These are phyloP conservation scores for Oreotrochilus melanogaster DNA, from an alignment of 2,113 vertebrate genomes.

Conservation along the genomic window DNA sequence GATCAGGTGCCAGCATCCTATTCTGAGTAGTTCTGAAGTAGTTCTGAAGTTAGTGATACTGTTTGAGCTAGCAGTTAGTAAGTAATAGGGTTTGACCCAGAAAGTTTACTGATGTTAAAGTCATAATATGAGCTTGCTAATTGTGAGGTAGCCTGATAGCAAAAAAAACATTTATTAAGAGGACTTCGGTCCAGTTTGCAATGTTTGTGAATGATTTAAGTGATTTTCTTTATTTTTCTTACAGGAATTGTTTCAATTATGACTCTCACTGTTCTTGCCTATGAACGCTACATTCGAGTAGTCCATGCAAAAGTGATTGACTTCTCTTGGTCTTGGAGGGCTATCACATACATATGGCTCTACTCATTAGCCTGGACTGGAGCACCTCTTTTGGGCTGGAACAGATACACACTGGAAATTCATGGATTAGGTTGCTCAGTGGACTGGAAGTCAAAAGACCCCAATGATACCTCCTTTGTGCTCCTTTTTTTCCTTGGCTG, in stretches of 20 bases:
- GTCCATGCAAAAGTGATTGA: constrained; percentile 90
- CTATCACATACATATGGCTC: constrained; percentile 91
- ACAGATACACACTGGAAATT: constrained; percentile 89
- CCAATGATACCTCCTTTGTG: constrained; percentile 89
- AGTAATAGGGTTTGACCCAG: not conserved
- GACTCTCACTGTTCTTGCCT: constrained; percentile 89
- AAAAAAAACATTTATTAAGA: not conserved
- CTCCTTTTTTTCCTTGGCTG: constrained; percentile 91
- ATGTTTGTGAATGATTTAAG: not conserved
- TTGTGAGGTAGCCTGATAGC: not conserved
- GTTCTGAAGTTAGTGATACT: not conserved
- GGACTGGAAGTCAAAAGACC: constrained; percentile 90
- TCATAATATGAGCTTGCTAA: not conserved
- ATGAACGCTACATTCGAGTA: constrained; percentile 90
- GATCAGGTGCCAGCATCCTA: not conserved
- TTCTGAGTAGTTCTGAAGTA: not conserved
- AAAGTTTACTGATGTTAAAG: not conserved
- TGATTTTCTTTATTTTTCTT: constrained; percentile 30
- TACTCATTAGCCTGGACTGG: constrained; percentile 93
- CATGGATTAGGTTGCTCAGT: constrained; percentile 89
- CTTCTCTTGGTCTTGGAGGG: constrained; percentile 91
- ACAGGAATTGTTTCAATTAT: constrained; percentile 92
- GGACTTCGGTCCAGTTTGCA: not conserved
- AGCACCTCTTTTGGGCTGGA: constrained; percentile 92
- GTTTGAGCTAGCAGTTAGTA: not conserved